Evolutionary conservation across 2,797 vertebrate genomes (phyloP), one percentile per base, ranked within the genome.

Genomic region (Aulostomus chinensis): DNA sequence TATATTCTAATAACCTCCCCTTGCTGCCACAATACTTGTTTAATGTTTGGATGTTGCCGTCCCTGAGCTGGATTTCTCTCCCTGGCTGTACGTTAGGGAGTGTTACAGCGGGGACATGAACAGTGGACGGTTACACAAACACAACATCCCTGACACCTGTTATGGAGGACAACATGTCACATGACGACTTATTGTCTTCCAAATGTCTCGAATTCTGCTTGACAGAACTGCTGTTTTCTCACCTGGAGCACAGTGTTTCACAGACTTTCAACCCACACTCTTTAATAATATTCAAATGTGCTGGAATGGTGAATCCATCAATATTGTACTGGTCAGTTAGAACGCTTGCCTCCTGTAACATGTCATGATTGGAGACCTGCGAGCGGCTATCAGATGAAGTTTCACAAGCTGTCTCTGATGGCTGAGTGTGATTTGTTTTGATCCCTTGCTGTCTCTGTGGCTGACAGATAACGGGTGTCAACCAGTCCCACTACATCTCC

Each of bases 401-500:
- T 86, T 81, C 83, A 86, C 84, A 81, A 48, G 78, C 55, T 39
- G 81, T 63, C 72, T 80, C 59, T 60, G 82, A 82, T 78, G 76
- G 60, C 74, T 68, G 80, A 41, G 18, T 34, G 71, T 51, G 72
- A 87, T 81, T 63, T 53, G 69, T 80, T 84, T 68, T 73, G 74
- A 88, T 79, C 73, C 58, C 47, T 54, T 9, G 38, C 76, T 58
- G 85, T 85, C 83, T 59, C 59, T 21, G 58, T 7, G 22, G 65
- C 47, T 85, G 86, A 90, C 76, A 63, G 81, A 91, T 89, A 84
- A 84, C 60, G 20, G 55, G 61, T 81, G 80, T 88, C 84, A 86
- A 40, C 30, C 47, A 53, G 73, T 50, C 68, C 33, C 68, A 67
- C 75, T 71, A 63, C 71, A 65, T 80, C 72, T 66, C 59, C 63